phyloP scores from a whole-genome alignment of 1,140 invertebrate species.

The Hylaeus anthracinus region DNA sequence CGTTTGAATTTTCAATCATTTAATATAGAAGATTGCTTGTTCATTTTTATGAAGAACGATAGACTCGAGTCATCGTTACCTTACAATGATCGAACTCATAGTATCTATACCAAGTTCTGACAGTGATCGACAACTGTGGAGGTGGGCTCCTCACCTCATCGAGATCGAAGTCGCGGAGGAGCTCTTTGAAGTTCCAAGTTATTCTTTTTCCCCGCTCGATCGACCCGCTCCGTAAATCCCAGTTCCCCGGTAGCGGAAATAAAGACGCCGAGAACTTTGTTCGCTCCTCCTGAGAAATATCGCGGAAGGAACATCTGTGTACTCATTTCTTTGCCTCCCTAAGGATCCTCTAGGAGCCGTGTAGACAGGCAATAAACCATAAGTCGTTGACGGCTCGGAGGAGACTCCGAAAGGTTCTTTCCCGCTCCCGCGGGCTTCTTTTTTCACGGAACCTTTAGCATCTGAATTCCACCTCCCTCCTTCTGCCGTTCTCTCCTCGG shows the following conservation, averaged over 20 bases:
- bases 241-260: conserved; percentile 31
- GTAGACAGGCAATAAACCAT: conserved; percentile 67
- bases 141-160: too few relatives aligned
- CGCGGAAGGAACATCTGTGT: conserved; percentile 65
- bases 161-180: not conserved
- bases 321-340: conserved; percentile 62
- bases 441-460: conserved; percentile 24
- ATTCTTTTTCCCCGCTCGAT: not conserved
- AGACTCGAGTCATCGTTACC: too few relatives aligned
- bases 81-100: too few relatives aligned
- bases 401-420: conserved; percentile 61
- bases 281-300: conserved; percentile 63
- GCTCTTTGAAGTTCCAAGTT: not conserved
- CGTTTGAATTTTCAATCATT: too few relatives aligned
- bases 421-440: conserved; percentile 31
- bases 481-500: not conserved
- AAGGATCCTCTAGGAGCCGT: conserved; percentile 50
- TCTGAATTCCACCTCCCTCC: conserved; percentile 32
- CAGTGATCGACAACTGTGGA: too few relatives aligned
- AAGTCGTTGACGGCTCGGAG: conserved; percentile 66
- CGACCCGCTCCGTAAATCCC: conserved; percentile 35
- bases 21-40: too few relatives aligned
- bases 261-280: conserved; percentile 49
- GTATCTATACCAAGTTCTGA: too few relatives aligned
- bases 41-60: too few relatives aligned